Base-by-base conservation (phyloP, 2,113 vertebrate genomes). In the Labeo rohita region DNA sequence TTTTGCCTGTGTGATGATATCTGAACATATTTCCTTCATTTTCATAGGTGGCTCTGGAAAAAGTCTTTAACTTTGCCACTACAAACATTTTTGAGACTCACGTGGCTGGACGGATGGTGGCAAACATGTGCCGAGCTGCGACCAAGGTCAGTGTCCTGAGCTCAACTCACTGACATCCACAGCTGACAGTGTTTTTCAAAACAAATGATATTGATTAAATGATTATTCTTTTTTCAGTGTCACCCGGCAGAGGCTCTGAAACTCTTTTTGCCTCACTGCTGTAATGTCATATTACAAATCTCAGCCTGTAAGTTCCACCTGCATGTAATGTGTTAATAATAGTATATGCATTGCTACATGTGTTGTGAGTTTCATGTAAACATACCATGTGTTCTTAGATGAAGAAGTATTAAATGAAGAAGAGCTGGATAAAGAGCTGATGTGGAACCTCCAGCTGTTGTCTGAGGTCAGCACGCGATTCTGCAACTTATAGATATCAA, bases 71-170 rank as follows among this genome's bases (percentile, higher is more conserved):
- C 93, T 99, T 99, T 91, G 97, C 98, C 75, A 91, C 97, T 84
- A 98, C 97, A 45, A 98, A 99, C 91, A 98, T 99, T 93, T 99
- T 99, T 94, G 98, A 99, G 94, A 99, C 98, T 0, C 97, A 97
- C 90, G 97, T 99, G 47, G 94, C 98, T 65, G 98, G 98, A 54
- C 96, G 97, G 77, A 99, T 99, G 98, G 98, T 99, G 84, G 96
- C 98, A 0, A 97, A 99, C 89, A 98, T 99, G 97, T 99, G 98
- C 93, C 95, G 97, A 89, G 98, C 98, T 89, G 96, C 98, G 85
- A 93, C 98, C 66, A 99, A 99, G 94, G 98, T 98, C 61, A 92
- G 94, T 86, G 65, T 21, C 52, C 2, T 79, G 11, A 23, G n/a
- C 50, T 88, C 45, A 63, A 54, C 11, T 52, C 1, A 2, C 4